A percentile compares a stretch with the other conserved stretches of the same genome.
phyloP scores from a whole-genome alignment of 2,888 invertebrate species.

The Dicranocentrus wangi region DNA sequence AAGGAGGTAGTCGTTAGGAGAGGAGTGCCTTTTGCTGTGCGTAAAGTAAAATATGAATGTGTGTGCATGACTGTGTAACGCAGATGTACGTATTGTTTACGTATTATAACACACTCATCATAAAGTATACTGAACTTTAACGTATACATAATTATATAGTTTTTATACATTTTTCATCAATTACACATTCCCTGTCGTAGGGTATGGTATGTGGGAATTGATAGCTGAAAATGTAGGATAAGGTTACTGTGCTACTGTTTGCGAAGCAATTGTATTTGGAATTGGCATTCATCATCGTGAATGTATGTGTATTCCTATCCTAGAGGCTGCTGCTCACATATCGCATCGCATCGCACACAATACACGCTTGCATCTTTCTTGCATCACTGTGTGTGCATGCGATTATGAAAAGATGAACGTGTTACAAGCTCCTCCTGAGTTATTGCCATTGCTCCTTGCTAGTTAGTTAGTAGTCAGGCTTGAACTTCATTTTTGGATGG shows the following conservation, averaged over 20 bases:
- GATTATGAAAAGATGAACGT: neutral
- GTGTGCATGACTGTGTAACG: too few species aligned
- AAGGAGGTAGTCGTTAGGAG: neutral
- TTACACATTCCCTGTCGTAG: constrained; percentile 19
- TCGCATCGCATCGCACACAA: too few species aligned
- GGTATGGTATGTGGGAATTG: constrained; percentile 1
- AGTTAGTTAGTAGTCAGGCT: neutral
- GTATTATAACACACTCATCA: too few species aligned
- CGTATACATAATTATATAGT: too few species aligned
- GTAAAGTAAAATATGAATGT: neutral
- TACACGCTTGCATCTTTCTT: too few species aligned
- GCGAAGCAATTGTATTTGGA: neutral
- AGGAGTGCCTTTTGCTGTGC: constrained; percentile 5
- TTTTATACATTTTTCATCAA: too few species aligned
- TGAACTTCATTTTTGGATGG: constrained; percentile 42
- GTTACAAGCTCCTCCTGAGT: neutral
- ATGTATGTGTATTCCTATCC: too few species aligned
- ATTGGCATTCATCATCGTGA: too few species aligned
- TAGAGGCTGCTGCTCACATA: too few species aligned
- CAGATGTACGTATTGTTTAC: too few species aligned
- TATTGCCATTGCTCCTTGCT: neutral
- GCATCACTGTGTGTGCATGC: too few species aligned
- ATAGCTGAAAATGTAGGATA: neutral
- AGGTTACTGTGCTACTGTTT: neutral
- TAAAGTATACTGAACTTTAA: too few species aligned